Base-by-base conservation (phyloP, 2,888 invertebrate species). In the Incurvaria masculella region DNA sequence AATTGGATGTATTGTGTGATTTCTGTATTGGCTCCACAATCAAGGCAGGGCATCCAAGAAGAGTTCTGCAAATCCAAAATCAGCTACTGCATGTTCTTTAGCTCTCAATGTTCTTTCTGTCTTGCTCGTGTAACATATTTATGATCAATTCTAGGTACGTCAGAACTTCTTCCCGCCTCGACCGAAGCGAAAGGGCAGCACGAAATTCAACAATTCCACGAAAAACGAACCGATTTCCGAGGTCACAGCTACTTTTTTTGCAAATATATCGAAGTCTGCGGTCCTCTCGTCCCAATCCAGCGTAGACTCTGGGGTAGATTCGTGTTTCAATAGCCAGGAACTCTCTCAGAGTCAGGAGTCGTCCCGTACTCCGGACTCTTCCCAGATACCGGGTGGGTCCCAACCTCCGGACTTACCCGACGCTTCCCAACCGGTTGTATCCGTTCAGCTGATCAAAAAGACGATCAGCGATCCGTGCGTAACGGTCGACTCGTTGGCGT, bases 121-220 rank as follows among this genome's bases (percentile, higher is more conserved):
- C n/a, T n/a, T n/a, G n/a, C n/a, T n/a, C n/a, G n/a, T n/a, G n/a
- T n/a, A n/a, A 47, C 18, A 18, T 6, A 40, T 39, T 2, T 51
- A 42, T 44, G 39, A 49, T 47, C 27, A 51, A 61, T 66, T 74
- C 53, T 73, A 87, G 87, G 81, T 81, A 56, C 81, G 86, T 61
- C 87, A 86, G 66, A 82, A 75, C 58, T 81, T 83, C 63, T 86
- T 85, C 69, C 87, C 87, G 23, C 86, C 86, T 45, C 75, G 86
- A 47, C 86, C 87, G 55, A 79, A 66, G 56, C 74, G 72, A 55
- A 64, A 54, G 14, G 8, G 11, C 33, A 33, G 33, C n/a, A n/a
- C n/a, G n/a, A n/a, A n/a, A n/a, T n/a, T n/a, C n/a, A n/a, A 33
- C 33, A 33, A 33, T 33, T n/a, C 41, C 5, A 10, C 41, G 21